phyloP scores from a whole-genome alignment of 2,888 invertebrate genomes.

The Macrosoma leucophasiata region DNA sequence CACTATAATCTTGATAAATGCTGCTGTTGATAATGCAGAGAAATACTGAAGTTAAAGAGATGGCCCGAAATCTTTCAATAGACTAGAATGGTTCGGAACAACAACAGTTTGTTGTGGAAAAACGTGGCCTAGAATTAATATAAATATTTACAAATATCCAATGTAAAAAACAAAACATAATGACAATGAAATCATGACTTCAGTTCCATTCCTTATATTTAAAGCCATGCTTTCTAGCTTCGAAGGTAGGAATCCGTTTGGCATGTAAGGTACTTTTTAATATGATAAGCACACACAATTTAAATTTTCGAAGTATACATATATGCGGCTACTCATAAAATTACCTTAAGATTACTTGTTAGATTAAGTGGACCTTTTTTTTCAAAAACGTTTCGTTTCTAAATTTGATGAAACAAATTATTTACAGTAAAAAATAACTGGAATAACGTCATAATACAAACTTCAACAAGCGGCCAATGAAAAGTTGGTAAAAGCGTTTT shows the following conservation, averaged over 20 bases:
- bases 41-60: constrained; percentile 24
- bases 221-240: constrained; percentile 58
- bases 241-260: constrained; percentile 52
- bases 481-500: constrained; percentile 7
- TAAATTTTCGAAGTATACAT: constrained; percentile 46
- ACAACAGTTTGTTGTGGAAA: constrained; percentile 30
- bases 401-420: constrained; percentile 54
- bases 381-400: constrained; percentile 47
- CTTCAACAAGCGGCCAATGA: constrained; percentile 26
- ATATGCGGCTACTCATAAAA: constrained; percentile 42
- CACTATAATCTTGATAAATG: constrained; percentile 32
- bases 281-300: constrained; percentile 49
- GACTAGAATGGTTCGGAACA: constrained; percentile 65
- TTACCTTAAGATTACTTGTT: constrained; percentile 58
- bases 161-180: constrained; percentile 39
- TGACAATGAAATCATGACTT: constrained; percentile 38
- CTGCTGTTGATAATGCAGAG: constrained; percentile 15
- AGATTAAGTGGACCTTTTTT: constrained; percentile 69
- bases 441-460: constrained; percentile 33
- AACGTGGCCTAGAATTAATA: constrained; percentile 45
- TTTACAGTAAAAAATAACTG: constrained; percentile 51
- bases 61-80: constrained; percentile 40
- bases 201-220: constrained; percentile 57
- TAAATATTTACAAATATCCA: constrained; percentile 64
- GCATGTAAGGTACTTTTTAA: constrained; percentile 45